Conservation (phyloP, 1,140 invertebrate species). For the Agrypnia vestita region DNA sequence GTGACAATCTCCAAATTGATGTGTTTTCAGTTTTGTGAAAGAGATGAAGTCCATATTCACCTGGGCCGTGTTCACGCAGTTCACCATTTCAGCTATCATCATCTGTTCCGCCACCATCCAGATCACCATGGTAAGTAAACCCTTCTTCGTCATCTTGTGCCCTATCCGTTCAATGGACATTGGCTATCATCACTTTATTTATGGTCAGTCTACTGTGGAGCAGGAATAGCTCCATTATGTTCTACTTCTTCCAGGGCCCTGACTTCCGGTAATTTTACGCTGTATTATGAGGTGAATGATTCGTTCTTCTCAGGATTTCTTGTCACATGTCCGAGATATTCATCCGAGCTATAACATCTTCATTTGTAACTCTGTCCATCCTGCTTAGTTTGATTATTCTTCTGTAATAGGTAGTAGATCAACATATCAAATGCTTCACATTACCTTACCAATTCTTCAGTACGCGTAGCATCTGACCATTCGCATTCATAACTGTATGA, state of each 20-base stretch:
- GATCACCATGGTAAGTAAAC: conserved; percentile 38
- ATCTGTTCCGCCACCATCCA: conserved; percentile 51
- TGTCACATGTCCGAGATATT: no score
- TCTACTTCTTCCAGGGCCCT: no score
- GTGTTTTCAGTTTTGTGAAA: conserved; percentile 50
- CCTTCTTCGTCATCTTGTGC: no score
- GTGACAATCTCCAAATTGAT: background rate
- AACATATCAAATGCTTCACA: background rate
- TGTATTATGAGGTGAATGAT: background rate
- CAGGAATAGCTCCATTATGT: no score
- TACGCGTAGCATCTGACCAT: background rate
- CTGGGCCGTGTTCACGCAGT: conserved; percentile 48
- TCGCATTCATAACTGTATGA: no score
- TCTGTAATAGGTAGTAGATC: background rate
- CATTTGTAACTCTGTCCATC: no score
- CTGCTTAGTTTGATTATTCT: background rate
- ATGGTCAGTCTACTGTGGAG: no score
- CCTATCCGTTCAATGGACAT: no score
- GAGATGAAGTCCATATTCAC: conserved; percentile 52
- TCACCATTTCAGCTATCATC: conserved; percentile 42
- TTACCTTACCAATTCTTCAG: background rate
- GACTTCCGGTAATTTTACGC: no score
- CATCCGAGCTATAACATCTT: no score
- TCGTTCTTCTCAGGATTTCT: no score
- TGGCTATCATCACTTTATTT: no score